Conservation (phyloP, 2,888 invertebrate genomes). For the Hydraecia micacea region DNA sequence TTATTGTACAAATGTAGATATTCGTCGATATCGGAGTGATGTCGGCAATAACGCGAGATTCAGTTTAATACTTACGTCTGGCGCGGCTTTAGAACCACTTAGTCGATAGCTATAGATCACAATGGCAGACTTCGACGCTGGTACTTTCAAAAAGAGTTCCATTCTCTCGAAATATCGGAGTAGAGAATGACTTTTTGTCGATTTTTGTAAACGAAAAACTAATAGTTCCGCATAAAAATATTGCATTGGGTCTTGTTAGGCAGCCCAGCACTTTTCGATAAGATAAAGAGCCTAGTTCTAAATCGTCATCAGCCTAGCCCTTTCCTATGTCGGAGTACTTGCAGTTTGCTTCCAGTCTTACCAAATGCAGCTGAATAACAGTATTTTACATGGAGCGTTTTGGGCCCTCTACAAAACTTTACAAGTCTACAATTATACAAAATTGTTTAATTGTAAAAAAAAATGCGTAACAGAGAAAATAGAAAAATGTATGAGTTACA, state of each 20-base stretch:
- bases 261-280: neutral
- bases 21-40: conserved; percentile 68
- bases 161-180: conserved; percentile 55
- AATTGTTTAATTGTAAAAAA: neutral
- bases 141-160: conserved; percentile 54
- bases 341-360: neutral
- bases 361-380: neutral
- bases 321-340: neutral
- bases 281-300: neutral
- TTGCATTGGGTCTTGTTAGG: neutral
- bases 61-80: conserved; percentile 74
- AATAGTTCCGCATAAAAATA: neutral
- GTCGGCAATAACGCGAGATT: conserved; percentile 69
- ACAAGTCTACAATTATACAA: neutral
- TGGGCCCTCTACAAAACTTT: neutral
- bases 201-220: neutral
- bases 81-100: conserved; percentile 64
- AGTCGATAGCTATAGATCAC: conserved; percentile 61
- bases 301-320: neutral
- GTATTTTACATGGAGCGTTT: neutral
- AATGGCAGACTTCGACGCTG: conserved; percentile 64
- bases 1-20: conserved; percentile 70
- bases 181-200: conserved; percentile 39
- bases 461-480: neutral
- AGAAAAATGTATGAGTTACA: neutral